Conservation (phyloP, 2,888 invertebrate genomes). For the Trilocha varians region DNA sequence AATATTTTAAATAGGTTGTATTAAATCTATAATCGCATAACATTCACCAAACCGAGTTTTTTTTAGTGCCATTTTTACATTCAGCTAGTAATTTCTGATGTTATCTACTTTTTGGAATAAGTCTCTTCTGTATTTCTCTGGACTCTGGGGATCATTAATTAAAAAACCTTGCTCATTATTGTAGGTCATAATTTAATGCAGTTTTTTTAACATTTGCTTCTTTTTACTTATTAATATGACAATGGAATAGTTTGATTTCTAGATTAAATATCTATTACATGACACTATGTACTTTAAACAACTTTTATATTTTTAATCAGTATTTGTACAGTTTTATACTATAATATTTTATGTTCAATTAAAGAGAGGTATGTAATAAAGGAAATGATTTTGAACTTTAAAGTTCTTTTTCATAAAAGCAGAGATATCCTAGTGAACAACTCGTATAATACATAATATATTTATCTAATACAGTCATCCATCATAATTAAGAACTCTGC, state of each 20-base stretch:
- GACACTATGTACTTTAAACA: slow-evolving; percentile 64
- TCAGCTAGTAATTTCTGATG: too few species aligned
- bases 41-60: too few species aligned
- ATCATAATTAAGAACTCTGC: not conserved
- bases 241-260: slow-evolving; percentile 73
- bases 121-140: not conserved
- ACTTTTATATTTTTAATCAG: slow-evolving; percentile 69
- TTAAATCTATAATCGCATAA: too few species aligned
- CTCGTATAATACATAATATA: slow-evolving; percentile 8
- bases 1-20: too few species aligned
- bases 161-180: slow-evolving; percentile 58
- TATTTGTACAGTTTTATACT: slow-evolving; percentile 55
- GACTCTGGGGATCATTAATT: slow-evolving; percentile 19
- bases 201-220: slow-evolving; percentile 68
- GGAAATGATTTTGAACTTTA: not conserved
- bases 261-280: slow-evolving; percentile 68
- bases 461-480: not conserved
- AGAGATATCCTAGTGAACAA: slow-evolving; percentile 17
- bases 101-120: slow-evolving; percentile 2
- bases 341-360: slow-evolving; percentile 12
- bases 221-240: slow-evolving; percentile 71
- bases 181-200: slow-evolving; percentile 74
- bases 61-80: too few species aligned
- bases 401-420: slow-evolving; percentile 10
- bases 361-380: slow-evolving; percentile 3